Evolutionary conservation across 1,140 invertebrate species (phyloP).

Genomic region (Ridgeia piscesae): DNA sequence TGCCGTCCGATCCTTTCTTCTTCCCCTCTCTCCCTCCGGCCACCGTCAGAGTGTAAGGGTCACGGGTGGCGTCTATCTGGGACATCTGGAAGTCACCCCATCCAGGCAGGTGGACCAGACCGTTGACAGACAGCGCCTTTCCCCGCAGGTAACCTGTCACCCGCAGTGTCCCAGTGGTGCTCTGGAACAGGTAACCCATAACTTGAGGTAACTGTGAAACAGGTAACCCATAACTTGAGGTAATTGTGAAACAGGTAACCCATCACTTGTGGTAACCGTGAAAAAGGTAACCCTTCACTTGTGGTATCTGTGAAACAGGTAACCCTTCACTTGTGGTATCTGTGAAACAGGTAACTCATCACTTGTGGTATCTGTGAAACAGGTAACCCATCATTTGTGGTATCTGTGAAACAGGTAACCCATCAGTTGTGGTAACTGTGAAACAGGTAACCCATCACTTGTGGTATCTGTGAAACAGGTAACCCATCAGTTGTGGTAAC

Average conservation of each 20-base stretch:
- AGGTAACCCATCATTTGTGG: too few relatives aligned
- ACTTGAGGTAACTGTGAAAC: neutral
- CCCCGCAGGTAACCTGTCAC: conserved; percentile 84
- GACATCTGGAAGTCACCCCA: conserved; percentile 90
- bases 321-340: conserved; percentile 85
- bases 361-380: too few relatives aligned
- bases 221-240: conserved; percentile 84
- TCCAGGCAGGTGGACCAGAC: conserved; percentile 84
- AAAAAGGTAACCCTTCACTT: too few relatives aligned
- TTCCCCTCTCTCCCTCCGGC: conserved; percentile 18
- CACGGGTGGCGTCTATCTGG: conserved; percentile 73
- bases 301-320: conserved; percentile 59
- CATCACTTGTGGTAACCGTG: neutral
- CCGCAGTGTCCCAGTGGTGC: conserved; percentile 70
- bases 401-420: too few relatives aligned
- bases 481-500: too few relatives aligned
- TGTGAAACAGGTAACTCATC: too few relatives aligned
- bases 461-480: too few relatives aligned
- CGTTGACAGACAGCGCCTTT: conserved; percentile 75
- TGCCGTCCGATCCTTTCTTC: neutral
- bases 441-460: too few relatives aligned
- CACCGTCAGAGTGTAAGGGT: conserved; percentile 72
- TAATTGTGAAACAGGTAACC: conserved; percentile 36
- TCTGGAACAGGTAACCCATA: neutral
- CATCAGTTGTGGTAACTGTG: too few relatives aligned